phyloP scores from a whole-genome alignment of 2,797 vertebrate genomes.

The Molossus alvarezi region DNA sequence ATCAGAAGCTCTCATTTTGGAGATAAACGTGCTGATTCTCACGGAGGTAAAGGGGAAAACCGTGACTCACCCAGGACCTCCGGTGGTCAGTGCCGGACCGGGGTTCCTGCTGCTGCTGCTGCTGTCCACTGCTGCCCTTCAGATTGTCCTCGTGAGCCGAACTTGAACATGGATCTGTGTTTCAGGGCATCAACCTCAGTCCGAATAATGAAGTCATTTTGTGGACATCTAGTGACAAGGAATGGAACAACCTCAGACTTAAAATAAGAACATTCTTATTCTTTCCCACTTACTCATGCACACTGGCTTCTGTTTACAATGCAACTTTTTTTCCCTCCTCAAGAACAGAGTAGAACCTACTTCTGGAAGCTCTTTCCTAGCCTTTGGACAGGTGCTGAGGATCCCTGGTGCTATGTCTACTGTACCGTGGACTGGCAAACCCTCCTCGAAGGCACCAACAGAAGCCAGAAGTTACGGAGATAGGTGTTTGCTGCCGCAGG shows the following conservation, averaged over 20 bases:
- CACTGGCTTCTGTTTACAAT: not conserved
- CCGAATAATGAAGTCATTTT: slow-evolving; percentile 4
- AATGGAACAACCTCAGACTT: not conserved
- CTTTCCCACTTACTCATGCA: not conserved
- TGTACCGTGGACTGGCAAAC: not conserved
- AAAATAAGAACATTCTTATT: not conserved
- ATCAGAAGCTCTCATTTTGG: not conserved
- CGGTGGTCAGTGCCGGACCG: not conserved
- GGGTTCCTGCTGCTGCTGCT: not conserved
- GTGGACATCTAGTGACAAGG: not conserved
- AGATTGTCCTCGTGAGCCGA: not conserved
- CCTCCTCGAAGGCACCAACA: not conserved
- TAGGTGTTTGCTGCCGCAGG: not conserved
- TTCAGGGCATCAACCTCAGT: not conserved
- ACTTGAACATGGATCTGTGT: not conserved
- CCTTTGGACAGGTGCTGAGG: not conserved
- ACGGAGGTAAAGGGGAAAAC: not conserved
- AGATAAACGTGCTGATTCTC: not conserved
- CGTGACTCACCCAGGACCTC: too few relatives aligned
- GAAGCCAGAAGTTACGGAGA: not conserved
- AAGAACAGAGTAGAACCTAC: not conserved
- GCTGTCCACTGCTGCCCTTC: not conserved
- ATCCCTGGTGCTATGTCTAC: not conserved
- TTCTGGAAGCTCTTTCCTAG: not conserved
- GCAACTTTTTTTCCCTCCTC: not conserved